Evolutionary conservation across 2,797 vertebrate genomes (phyloP), one percentile per base, ranked within the genome.

Genomic region (Chrosomus eos): DNA sequence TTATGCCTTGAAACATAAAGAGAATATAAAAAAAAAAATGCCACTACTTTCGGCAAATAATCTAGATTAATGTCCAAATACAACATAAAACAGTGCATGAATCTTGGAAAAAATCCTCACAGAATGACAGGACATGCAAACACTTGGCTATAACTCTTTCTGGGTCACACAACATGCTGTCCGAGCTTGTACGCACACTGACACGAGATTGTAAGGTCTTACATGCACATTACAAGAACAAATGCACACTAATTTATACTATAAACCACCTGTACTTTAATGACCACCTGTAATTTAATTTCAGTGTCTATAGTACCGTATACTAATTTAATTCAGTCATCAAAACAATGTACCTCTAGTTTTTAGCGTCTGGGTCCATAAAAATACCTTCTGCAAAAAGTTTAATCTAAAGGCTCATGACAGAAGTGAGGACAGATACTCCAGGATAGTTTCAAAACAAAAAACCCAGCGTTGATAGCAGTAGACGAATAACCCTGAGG

Each of bases 401-500:
- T 70, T 82, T n/a, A 70, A 84, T 33, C 6, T 71, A 58, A 53
- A 78, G 4, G 43, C n/a, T 58, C 51, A 73, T 70, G 38, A 36
- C 53, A 55, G 78, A 74, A 23, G 36, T 78, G 71, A 80, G 43
- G 53, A 86, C 62, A 33, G 53, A 74, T 36, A 45, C 45, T 81
- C 28, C 43, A 43, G 55, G 45, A 43, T 14, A 21, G 60, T 79
- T 84, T 80, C 33, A 55, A 73, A 89, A 75, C 33, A 85, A 78
- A 31, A 81, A 83, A 38, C n/a, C 10, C 18, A 26, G 75, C 70
- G 83, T 28, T 83, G 83, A 88, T 75, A 72, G 78, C 62, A n/a
- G 36, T 53, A 72, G 48, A 83, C 66, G n/a, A 85, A 88, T 84
- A 80, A 82, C 74, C 71, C 81, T 21, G 48, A 68, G 76, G 73